Percentiles rank a stretch among this genome's conserved stretches.
These are phyloP conservation scores for Acanthiza pusilla DNA, from an alignment of 2,797 vertebrate species.

Conservation along the genomic window DNA sequence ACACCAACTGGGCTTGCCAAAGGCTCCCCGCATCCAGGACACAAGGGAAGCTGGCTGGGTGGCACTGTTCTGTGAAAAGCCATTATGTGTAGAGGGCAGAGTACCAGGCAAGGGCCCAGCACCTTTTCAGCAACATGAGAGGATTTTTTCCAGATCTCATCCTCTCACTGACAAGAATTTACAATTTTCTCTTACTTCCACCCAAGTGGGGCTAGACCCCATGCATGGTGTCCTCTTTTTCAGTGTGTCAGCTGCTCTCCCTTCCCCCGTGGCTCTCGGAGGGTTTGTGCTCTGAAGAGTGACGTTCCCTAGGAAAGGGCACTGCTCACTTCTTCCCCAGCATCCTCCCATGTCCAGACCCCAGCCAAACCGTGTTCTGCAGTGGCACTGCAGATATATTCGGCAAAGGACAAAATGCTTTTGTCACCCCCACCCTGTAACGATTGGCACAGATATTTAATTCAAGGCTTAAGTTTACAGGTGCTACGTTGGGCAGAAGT, in stretches of 20 bases:
- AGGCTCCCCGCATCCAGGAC: not conserved
- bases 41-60: not conserved
- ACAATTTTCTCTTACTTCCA: not conserved
- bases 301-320: not conserved
- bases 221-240: not conserved
- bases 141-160: not conserved
- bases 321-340: not conserved
- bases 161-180: not conserved
- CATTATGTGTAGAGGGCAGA: not conserved
- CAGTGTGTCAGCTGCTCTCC: not conserved
- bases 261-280: accelerated
- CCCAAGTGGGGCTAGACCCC: not conserved
- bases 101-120: not conserved
- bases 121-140: not conserved
- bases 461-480: not conserved
- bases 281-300: not conserved
- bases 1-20: not conserved
- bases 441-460: not conserved
- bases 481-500: not conserved
- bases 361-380: not conserved
- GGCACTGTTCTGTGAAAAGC: not conserved
- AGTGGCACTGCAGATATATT: not conserved
- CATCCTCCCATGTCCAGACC: not conserved
- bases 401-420: not conserved
- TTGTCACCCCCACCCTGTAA: not conserved